A percentile compares a stretch with the other conserved stretches of the same genome.
phyloP scores from a whole-genome alignment of 2,113 vertebrate species.

The Solea senegalensis region DNA sequence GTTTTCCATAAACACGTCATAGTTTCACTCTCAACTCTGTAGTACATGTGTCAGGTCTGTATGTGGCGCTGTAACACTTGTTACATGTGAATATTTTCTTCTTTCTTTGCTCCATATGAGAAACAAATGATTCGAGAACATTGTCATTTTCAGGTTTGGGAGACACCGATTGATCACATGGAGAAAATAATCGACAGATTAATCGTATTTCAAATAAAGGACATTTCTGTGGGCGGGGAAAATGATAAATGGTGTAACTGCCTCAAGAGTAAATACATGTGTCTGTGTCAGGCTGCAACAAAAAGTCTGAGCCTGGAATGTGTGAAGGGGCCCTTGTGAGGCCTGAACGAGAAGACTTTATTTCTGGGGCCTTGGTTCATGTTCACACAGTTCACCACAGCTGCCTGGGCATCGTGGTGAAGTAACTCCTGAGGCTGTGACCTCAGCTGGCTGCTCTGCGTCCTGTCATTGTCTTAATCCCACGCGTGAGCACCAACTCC shows the following conservation, averaged over 20 bases:
- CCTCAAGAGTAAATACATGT: conserved; percentile 32
- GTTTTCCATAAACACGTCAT: too few species aligned
- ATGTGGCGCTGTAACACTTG: too few species aligned
- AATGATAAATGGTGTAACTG: conserved; percentile 42
- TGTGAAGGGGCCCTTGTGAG: conserved; percentile 47
- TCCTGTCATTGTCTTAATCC: conserved; percentile 66
- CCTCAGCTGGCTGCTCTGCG: conserved; percentile 71
- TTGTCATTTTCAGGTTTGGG: too few species aligned
- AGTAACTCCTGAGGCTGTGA: conserved; percentile 70
- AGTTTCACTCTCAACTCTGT: too few species aligned
- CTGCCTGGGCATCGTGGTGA: conserved; percentile 27
- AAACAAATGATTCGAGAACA: too few species aligned
- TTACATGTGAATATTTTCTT: too few species aligned
- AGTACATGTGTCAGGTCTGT: too few species aligned
- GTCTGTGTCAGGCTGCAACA: conserved; percentile 43
- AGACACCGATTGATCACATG: too few species aligned
- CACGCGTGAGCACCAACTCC: conserved; percentile 68
- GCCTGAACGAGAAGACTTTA: conserved; percentile 34
- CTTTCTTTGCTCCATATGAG: too few species aligned
- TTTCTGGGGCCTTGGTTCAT: conserved; percentile 48
- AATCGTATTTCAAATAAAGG: conserved; percentile 1
- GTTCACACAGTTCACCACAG: conserved; percentile 56
- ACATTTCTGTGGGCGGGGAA: neutral
- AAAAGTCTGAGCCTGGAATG: conserved; percentile 57
- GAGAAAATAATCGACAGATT: neutral